Conservation (phyloP, 1,140 invertebrate species). For the Riptortus pedestris region DNA sequence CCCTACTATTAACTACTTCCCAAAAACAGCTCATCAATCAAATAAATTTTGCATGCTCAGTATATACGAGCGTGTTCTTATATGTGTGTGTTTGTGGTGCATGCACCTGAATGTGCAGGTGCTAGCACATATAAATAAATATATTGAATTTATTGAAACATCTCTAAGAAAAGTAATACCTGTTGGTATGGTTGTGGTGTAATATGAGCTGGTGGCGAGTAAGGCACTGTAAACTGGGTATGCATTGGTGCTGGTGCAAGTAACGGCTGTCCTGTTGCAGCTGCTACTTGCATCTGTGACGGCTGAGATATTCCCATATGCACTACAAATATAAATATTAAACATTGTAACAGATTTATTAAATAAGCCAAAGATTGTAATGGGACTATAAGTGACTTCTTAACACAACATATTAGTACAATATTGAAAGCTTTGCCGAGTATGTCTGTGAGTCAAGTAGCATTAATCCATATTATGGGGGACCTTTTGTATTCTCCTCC, state of each 20-base stretch:
- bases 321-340: constrained; percentile 44
- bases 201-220: constrained; percentile 36
- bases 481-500: no score
- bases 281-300: constrained; percentile 59
- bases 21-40: no score
- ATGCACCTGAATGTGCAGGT: background rate
- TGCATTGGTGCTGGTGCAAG: constrained; percentile 54
- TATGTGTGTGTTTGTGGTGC: background rate
- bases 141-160: background rate
- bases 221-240: constrained; percentile 34
- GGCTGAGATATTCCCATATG: constrained; percentile 47
- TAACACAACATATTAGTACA: constrained; percentile 1
- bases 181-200: constrained; percentile 37
- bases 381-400: no score
- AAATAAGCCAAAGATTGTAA: no score
- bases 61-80: background rate
- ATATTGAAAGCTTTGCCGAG: no score
- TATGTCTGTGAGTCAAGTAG: no score
- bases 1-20: no score
- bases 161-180: constrained; percentile 20
- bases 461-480: no score
- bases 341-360: constrained; percentile 3
- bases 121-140: background rate
- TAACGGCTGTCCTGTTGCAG: constrained; percentile 71
- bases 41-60: no score